phyloP scores from a whole-genome alignment of 1,140 invertebrate species.

The Drosophila insularis region DNA sequence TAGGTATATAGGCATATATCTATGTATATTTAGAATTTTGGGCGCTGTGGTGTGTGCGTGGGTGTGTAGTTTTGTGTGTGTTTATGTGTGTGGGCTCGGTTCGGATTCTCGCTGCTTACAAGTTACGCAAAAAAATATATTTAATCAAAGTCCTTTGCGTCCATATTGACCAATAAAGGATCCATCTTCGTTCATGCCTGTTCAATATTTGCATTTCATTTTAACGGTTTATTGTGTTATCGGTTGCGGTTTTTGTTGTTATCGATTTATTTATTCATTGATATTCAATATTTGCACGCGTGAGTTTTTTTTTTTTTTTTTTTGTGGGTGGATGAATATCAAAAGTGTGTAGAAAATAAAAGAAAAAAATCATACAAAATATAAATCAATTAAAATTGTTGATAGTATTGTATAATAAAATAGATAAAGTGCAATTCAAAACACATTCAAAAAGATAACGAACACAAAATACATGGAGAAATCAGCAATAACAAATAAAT shows the following conservation, averaged over 20 bases:
- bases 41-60: conserved; percentile 11
- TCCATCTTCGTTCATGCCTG: conserved; percentile 98
- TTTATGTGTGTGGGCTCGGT: conserved; percentile 34
- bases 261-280: background rate
- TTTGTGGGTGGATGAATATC: conserved; percentile 1
- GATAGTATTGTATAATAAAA: conserved; percentile 27
- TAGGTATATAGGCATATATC: conserved; percentile 45
- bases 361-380: conserved; percentile 60
- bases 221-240: conserved; percentile 3
- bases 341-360: conserved; percentile 29
- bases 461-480: conserved; percentile 30
- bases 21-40: conserved; percentile 45
- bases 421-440: conserved; percentile 29
- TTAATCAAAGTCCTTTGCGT: conserved; percentile 86
- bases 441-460: conserved; percentile 37
- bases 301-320: conserved; percentile 16
- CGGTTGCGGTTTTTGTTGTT: too few species aligned
- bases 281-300: conserved; percentile 1
- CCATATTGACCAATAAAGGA: conserved; percentile 99
- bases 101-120: conserved; percentile 45
- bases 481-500: conserved; percentile 20
- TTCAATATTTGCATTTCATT: conserved; percentile 57
- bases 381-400: conserved; percentile 39
- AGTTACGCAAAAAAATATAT: conserved; percentile 47
- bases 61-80: conserved; percentile 10